Base-by-base conservation (phyloP, 2,113 vertebrate species). In the Strix aluco region DNA sequence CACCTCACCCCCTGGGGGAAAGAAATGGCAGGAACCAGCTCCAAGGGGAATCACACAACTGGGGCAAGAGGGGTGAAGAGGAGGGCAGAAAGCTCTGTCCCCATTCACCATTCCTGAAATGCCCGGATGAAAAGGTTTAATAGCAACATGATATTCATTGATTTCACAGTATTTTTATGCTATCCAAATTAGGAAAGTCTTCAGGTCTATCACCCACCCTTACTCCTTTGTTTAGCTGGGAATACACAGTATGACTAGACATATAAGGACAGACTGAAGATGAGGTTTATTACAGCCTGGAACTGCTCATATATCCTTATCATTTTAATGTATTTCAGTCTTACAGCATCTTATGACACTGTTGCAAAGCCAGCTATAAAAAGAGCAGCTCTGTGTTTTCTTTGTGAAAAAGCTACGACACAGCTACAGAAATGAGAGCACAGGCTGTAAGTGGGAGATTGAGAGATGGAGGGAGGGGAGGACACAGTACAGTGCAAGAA, bases 371-470 rank as follows among this genome's bases (percentile, higher is more conserved):
- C 62, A 84, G 19, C 66, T 73, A 29, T 47, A 66, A 85, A 58
- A 95, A 94, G 46, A 96, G 78, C 74, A 91, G 58, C 23, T 79
- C 62, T 73, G 42, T 70, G 46, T 82, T 92, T 91, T 74, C 85
- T 59, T 18, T 8, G 4, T 80, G 51, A 88, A 75, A 49, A 62
- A 95, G 27, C 46, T 77, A 57, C 11, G 26, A 70, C 46, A 80
- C 27, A 85, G 49, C 27, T 59, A 90, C 46, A 83, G 75, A 55
- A 71, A 69, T 18, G 55, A 86, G 32, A 86, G 67, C 72, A 83
- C 1, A 0, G 42, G 20, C 23, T 78, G 30, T 72, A 66, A 62
- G 70, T 9, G 25, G 94, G 44, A 90, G 44, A 86, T 19, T 9
- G 22, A 95, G 44, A 90, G 44, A 86, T 19, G 27, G 59, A 78